Conservation (phyloP, 2,797 vertebrate genomes). For the Zalophus californianus region DNA sequence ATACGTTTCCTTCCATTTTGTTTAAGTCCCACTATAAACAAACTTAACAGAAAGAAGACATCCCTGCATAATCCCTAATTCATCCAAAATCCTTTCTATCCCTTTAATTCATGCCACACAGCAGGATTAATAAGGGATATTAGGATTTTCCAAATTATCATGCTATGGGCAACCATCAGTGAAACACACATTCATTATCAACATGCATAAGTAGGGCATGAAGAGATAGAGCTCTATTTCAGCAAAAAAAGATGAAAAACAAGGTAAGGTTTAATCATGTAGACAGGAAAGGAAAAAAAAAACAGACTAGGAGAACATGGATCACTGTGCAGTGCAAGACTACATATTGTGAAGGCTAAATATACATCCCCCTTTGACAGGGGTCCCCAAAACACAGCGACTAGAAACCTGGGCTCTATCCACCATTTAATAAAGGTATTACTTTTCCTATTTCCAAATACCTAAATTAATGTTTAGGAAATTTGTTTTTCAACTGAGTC, state of each 20-base stretch:
- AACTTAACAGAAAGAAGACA: not conserved
- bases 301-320: not conserved
- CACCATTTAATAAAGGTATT: not conserved
- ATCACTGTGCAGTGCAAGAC: not conserved
- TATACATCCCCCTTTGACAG: not conserved
- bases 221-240: not conserved
- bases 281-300: not conserved
- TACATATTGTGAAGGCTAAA: not conserved
- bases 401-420: not conserved
- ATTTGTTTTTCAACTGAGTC: not conserved
- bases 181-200: not conserved
- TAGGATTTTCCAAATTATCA: not conserved
- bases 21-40: not conserved
- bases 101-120: not conserved
- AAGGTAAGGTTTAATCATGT: not conserved
- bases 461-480: not conserved
- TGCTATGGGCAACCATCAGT: not conserved
- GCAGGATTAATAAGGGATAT: not conserved
- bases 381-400: not conserved
- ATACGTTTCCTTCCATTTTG: not conserved
- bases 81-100: not conserved
- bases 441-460: constrained; percentile 11
- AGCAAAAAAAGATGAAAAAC: not conserved
- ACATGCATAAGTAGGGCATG: not conserved
- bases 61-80: not conserved